Evolutionary conservation across 2,113 vertebrate genomes (phyloP).

Genomic region (Himantopus leucocephalus): DNA sequence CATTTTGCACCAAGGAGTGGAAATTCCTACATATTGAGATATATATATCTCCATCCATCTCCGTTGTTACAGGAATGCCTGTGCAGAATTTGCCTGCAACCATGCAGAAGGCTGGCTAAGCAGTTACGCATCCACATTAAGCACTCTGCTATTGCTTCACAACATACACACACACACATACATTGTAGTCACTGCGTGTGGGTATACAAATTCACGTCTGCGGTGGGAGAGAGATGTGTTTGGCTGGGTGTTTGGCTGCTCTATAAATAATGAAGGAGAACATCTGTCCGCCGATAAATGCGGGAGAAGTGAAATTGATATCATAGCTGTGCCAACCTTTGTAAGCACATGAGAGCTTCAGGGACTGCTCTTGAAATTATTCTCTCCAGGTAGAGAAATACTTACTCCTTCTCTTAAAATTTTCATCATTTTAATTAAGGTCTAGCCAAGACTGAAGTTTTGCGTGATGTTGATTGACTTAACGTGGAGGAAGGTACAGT

Average conservation of each 20-base stretch:
- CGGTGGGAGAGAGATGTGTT: not conserved
- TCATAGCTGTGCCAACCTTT: not conserved
- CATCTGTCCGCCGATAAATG: not conserved
- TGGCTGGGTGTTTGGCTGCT: not conserved
- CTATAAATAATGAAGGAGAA: slow-evolving; percentile 18
- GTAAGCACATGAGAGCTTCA: not conserved
- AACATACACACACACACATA: no score
- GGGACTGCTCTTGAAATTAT: not conserved
- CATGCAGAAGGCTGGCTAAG: not conserved
- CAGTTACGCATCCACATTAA: not conserved
- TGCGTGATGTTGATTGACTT: not conserved
- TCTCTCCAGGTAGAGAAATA: not conserved
- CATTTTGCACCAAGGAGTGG: not conserved
- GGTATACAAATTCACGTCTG: not conserved
- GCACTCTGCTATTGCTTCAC: not conserved
- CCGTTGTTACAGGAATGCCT: not conserved
- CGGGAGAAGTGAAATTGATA: not conserved
- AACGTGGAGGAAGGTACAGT: not conserved
- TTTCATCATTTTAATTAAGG: not conserved
- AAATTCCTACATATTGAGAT: not conserved
- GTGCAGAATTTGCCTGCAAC: not conserved
- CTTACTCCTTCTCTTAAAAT: not conserved
- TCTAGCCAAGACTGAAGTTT: not conserved
- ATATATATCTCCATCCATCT: not conserved
- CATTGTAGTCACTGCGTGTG: accelerated